These are phyloP conservation scores for Monomorium pharaonis DNA, from an alignment of 1,140 invertebrate genomes.

Conservation along the genomic window DNA sequence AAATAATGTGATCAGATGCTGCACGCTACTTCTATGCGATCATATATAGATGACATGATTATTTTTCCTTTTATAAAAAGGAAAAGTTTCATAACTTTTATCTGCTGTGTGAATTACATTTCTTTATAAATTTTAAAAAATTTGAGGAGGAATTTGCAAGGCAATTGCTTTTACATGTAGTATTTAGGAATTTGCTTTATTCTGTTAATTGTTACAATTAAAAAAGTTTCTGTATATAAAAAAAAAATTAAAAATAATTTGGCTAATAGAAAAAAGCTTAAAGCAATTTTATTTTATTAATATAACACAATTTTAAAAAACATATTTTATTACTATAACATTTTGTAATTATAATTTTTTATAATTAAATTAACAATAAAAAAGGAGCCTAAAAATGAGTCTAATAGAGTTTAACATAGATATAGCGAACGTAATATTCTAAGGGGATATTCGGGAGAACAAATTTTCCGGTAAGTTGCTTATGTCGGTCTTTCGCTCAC, in stretches of 20 bases:
- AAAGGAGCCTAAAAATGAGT: neutral
- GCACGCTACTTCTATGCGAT: neutral
- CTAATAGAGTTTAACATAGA: neutral
- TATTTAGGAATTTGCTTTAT: neutral
- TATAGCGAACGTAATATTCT: neutral
- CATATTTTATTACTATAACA: neutral
- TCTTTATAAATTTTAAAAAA: neutral
- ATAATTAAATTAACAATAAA: neutral
- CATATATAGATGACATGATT: slow-evolving; percentile 18
- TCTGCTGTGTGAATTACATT: neutral
- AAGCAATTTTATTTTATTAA: neutral
- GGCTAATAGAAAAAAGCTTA: too few species aligned
- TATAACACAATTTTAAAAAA: neutral
- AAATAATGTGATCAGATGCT: slow-evolving; percentile 36
- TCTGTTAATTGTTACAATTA: neutral
- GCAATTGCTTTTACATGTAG: neutral
- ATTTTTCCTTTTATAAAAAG: neutral
- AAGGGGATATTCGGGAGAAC: neutral
- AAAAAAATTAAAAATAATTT: too few species aligned
- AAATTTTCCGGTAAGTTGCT: neutral
- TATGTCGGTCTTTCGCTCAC: slow-evolving; percentile 84
- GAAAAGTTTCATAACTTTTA: neutral
- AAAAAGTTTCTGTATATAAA: neutral
- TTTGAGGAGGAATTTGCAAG: neutral
- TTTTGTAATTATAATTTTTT: too few species aligned